Conservation (phyloP, 2,113 vertebrate genomes). For the Ranitomeya imitator region DNA sequence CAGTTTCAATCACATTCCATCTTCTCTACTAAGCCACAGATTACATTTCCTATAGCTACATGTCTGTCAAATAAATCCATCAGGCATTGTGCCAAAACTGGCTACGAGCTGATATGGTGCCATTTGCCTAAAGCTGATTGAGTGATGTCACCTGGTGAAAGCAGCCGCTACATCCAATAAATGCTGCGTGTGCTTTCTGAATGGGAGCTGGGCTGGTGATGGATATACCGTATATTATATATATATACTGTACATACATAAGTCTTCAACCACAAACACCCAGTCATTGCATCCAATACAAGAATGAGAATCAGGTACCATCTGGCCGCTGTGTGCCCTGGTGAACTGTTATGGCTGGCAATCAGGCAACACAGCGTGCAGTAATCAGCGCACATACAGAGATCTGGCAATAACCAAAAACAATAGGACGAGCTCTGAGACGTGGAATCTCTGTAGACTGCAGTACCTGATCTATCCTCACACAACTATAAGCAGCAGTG, state of each 20-base stretch:
- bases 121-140: neutral
- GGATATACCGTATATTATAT: neutral
- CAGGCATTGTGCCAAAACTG: neutral
- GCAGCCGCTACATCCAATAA: neutral
- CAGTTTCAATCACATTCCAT: slow-evolving; percentile 5
- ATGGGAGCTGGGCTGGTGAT: neutral
- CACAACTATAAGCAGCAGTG: too few species aligned
- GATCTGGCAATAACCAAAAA: too few species aligned
- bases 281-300: too few species aligned
- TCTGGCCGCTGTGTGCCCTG: neutral
- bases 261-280: too few species aligned
- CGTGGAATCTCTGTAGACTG: too few species aligned
- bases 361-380: too few species aligned
- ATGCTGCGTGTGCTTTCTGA: neutral
- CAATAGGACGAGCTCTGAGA: too few species aligned
- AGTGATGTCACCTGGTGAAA: neutral
- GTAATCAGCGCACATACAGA: too few species aligned
- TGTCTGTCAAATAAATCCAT: slow-evolving; percentile 15
- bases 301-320: neutral
- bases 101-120: neutral
- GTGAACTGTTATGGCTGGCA: too few species aligned
- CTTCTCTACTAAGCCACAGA: slow-evolving; percentile 6
- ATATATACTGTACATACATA: too few species aligned
- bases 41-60: slow-evolving; percentile 7
- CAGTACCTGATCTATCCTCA: too few species aligned